Evolutionary conservation across 2,113 vertebrate species (phyloP).

Genomic region (Stictonetta naevosa): DNA sequence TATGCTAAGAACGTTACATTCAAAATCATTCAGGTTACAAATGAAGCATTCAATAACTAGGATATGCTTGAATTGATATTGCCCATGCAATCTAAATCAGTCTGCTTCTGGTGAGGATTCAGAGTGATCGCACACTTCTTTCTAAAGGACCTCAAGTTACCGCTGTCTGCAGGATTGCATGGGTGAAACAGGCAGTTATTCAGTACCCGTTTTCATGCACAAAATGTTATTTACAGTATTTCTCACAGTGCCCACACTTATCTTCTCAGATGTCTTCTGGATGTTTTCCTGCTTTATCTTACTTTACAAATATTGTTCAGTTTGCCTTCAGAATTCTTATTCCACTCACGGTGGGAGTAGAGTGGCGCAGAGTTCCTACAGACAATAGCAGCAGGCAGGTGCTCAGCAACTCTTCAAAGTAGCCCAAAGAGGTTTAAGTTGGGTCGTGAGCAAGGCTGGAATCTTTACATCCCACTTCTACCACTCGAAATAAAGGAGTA

Average conservation of each 20-base stretch:
- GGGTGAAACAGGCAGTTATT: constrained; percentile 14
- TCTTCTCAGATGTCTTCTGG: not conserved
- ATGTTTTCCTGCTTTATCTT: constrained; percentile 14
- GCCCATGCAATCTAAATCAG: not conserved
- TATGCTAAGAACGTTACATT: not conserved
- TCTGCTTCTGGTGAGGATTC: not conserved
- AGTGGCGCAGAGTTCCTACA: not conserved
- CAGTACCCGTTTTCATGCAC: not conserved
- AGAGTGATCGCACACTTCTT: not conserved
- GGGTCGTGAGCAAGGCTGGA: not conserved
- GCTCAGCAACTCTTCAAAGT: not conserved
- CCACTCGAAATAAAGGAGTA: not conserved
- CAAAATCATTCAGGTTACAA: not conserved
- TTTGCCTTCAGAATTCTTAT: constrained; percentile 33
- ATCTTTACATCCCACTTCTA: not conserved
- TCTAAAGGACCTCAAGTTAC: not conserved
- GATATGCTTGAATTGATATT: not conserved
- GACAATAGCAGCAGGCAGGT: not conserved
- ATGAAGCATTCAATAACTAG: not conserved
- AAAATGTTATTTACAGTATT: constrained; percentile 38
- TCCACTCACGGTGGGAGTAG: not conserved
- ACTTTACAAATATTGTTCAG: constrained; percentile 26
- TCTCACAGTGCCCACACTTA: constrained; percentile 41
- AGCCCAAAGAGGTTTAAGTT: not conserved
- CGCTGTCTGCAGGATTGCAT: not conserved